A percentile compares a stretch with the other conserved stretches of the same genome.
These are phyloP conservation scores for Acanthisitta chloris DNA, from an alignment of 2,113 vertebrate species.

Conservation along the genomic window DNA sequence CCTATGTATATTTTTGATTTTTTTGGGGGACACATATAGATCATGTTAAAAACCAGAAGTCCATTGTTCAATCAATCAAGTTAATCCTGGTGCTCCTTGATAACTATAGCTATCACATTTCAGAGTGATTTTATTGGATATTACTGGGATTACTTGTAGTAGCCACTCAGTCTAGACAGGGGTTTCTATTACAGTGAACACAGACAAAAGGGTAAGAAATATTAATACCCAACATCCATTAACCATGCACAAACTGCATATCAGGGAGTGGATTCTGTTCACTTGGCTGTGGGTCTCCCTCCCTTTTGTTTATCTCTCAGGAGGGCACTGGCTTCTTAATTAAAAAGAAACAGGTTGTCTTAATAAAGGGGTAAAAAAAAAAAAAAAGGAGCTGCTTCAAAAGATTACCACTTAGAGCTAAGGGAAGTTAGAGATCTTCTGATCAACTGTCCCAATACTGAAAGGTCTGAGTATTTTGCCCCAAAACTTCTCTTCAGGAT, in stretches of 20 bases:
- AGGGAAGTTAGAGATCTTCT: neutral
- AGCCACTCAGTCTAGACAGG: conserved; percentile 95
- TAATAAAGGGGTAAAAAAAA: neutral
- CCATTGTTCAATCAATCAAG: conserved; percentile 80
- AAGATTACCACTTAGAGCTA: neutral
- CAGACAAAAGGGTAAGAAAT: conserved; percentile 84
- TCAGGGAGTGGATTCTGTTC: conserved; percentile 53
- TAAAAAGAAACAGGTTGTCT: conserved; percentile 14
- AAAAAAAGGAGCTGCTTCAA: neutral
- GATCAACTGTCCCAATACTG: neutral
- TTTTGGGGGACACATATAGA: conserved; percentile 57
- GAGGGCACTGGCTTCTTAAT: neutral
- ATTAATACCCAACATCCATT: conserved; percentile 67
- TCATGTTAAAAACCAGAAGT: conserved; percentile 67
- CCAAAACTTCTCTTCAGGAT: neutral
- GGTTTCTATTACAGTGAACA: conserved; percentile 89
- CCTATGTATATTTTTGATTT: conserved; percentile 35
- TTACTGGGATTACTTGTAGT: conserved; percentile 92
- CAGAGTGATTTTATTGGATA: conserved; percentile 91
- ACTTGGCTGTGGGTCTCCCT: neutral
- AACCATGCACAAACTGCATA: conserved; percentile 55
- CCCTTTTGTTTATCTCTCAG: conserved; percentile 6
- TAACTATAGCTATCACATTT: conserved; percentile 85
- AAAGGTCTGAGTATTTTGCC: neutral
- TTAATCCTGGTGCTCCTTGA: conserved; percentile 78